Percentiles rank a stretch among this genome's conserved stretches.
Conservation (phyloP, 2,888 invertebrate genomes). For the Prosopocoilus inquinatus region DNA sequence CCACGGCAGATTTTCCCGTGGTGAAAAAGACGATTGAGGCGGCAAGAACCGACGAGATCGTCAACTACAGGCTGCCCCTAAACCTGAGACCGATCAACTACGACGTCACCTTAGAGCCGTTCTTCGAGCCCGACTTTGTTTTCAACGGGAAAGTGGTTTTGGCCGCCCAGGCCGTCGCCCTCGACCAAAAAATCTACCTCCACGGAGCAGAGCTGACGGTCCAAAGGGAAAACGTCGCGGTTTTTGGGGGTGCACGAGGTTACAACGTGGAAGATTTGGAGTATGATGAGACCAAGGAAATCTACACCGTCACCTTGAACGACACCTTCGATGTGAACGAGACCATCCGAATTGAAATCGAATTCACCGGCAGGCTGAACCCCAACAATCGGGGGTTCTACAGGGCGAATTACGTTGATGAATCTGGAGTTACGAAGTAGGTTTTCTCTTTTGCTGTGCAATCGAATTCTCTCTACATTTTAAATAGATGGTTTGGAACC, state of each 20-base stretch:
- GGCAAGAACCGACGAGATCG: not conserved
- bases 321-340: not conserved
- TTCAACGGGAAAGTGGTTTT: constrained; percentile 24
- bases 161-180: constrained; percentile 6
- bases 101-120: constrained; percentile 22
- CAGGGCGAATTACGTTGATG: constrained; percentile 13
- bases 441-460: not conserved
- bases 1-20: constrained; percentile 2
- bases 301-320: constrained; percentile 4
- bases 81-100: constrained; percentile 21
- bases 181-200: constrained; percentile 19
- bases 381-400: constrained; percentile 11
- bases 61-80: constrained; percentile 20
- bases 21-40: not conserved
- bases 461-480: not conserved
- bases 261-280: not conserved
- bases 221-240: not conserved
- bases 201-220: constrained; percentile 10
- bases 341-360: constrained; percentile 1
- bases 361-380: constrained; percentile 4
- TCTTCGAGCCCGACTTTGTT: constrained; percentile 9
- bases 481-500: constrained; percentile 13
- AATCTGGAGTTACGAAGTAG: constrained; percentile 11
- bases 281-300: not conserved
- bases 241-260: not conserved